Evolutionary conservation across 2,113 vertebrate genomes (phyloP).

Genomic region (Apodemus sylvaticus): DNA sequence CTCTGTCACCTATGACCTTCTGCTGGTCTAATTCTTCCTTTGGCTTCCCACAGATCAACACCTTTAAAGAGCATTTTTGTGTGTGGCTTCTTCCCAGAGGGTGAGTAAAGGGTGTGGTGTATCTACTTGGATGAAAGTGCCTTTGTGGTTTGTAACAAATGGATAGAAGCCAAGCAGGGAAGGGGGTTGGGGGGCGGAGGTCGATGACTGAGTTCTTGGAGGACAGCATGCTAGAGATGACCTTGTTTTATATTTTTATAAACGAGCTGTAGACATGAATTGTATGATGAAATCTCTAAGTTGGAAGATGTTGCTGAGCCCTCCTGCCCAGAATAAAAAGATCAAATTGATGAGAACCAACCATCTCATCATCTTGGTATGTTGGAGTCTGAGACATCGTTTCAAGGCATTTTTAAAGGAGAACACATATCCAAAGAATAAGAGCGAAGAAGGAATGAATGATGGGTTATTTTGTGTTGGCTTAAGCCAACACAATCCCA

Average conservation of each 20-base stretch:
- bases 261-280: constrained; percentile 35
- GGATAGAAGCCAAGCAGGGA: not conserved
- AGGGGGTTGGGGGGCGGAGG: constrained; percentile 7
- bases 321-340: constrained; percentile 49
- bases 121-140: constrained; percentile 65
- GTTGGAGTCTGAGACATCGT: constrained; percentile 58
- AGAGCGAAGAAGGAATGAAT: constrained; percentile 52
- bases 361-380: constrained; percentile 68
- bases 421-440: constrained; percentile 52
- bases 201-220: constrained; percentile 31
- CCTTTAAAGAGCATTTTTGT: constrained; percentile 33
- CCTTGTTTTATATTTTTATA: constrained; percentile 61
- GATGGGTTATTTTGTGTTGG: constrained; percentile 37
- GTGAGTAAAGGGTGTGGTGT: constrained; percentile 68
- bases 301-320: constrained; percentile 44
- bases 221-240: constrained; percentile 24
- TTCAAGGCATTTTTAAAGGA: constrained; percentile 62
- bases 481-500: constrained; percentile 16
- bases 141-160: constrained; percentile 65
- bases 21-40: not conserved
- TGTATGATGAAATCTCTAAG: constrained; percentile 56
- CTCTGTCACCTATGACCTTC: not conserved
- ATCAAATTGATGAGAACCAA: constrained; percentile 54
- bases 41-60: not conserved
- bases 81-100: constrained; percentile 5